phyloP scores from a whole-genome alignment of 2,888 invertebrate species.

The Cantharis lateralis region DNA sequence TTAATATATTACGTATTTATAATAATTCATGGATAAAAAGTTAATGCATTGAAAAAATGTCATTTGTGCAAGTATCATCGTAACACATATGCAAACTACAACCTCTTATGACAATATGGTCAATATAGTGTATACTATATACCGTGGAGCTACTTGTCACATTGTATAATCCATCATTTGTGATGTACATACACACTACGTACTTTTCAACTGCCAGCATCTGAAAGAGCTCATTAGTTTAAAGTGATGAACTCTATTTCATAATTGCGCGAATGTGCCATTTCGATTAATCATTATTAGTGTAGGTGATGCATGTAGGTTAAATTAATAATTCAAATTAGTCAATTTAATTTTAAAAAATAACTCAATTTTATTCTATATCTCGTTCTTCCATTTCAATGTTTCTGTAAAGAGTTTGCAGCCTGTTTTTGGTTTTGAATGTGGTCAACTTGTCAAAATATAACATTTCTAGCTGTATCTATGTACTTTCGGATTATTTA shows the following conservation, averaged over 20 bases:
- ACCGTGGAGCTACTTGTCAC: slow-evolving; percentile 32
- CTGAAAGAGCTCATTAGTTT: neutral
- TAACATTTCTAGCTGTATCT: neutral
- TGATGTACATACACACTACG: slow-evolving; percentile 1
- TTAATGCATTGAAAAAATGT: slow-evolving; percentile 36
- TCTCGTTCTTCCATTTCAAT: too few species aligned
- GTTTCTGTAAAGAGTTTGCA: neutral
- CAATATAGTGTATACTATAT: slow-evolving; percentile 9
- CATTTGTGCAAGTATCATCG: slow-evolving; percentile 35
- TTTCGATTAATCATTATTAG: neutral
- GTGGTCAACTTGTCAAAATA: neutral
- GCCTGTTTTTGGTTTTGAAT: neutral
- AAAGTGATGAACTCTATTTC: neutral
- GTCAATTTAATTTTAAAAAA: too few species aligned
- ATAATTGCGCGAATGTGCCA: neutral
- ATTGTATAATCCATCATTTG: slow-evolving; percentile 24
- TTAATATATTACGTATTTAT: neutral
- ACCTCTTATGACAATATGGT: slow-evolving; percentile 24
- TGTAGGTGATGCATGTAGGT: neutral
- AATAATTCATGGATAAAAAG: neutral
- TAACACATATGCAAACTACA: slow-evolving; percentile 20
- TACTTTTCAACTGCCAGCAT: slow-evolving; percentile 1
- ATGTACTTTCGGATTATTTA: neutral
- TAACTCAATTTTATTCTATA: too few species aligned
- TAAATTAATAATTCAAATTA: too few species aligned